Conservation (phyloP, 2,797 vertebrate species). For the Borostomias antarcticus region DNA sequence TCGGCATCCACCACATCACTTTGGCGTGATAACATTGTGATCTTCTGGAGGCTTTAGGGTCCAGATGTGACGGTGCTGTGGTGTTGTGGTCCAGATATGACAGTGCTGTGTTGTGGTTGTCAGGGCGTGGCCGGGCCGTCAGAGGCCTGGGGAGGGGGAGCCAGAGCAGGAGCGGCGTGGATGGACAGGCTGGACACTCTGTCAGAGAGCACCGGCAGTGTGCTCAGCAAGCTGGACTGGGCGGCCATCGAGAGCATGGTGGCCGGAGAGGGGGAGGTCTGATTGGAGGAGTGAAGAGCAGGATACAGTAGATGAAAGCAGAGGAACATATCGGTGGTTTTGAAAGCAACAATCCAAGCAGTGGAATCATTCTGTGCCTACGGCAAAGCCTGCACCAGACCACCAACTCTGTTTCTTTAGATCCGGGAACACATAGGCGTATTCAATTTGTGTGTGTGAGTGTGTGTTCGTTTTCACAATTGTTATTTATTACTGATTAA, state of each 20-base stretch:
- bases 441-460: conserved; percentile 19
- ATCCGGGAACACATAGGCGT: neutral
- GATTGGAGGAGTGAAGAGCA: conserved; percentile 2
- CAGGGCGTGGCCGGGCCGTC: conserved; percentile 54
- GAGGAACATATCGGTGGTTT: neutral
- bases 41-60: neutral
- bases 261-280: conserved; percentile 60
- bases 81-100: conserved; percentile 3
- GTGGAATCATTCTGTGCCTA: neutral
- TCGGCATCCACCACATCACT: neutral
- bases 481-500: no score
- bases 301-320: neutral
- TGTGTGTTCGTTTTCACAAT: neutral
- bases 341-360: neutral
- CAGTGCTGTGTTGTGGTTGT: conserved; percentile 3
- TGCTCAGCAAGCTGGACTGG: conserved; percentile 92
- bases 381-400: neutral
- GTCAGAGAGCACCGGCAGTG: conserved; percentile 82
- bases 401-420: neutral
- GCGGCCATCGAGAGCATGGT: conserved; percentile 85
- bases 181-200: conserved; percentile 63
- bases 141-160: conserved; percentile 38
- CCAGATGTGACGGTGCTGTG: neutral
- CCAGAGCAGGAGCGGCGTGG: neutral
- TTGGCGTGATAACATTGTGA: neutral